A percentile compares a stretch with the other conserved stretches of the same genome.
phyloP scores from a whole-genome alignment of 2,113 vertebrate species.

The Sturnus vulgaris region DNA sequence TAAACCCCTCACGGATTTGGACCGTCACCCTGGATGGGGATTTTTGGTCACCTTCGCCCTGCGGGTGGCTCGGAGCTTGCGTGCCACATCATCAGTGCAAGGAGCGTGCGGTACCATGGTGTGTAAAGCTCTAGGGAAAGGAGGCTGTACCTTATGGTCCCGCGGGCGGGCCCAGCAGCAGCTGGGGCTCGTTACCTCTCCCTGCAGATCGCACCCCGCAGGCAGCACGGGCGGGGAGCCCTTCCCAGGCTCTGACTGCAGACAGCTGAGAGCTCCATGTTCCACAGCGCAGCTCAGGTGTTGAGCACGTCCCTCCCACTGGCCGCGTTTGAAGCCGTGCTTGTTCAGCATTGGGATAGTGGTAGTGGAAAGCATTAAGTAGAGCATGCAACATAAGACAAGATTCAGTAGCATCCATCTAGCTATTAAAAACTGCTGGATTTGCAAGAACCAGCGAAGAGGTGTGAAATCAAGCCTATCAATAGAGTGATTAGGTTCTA shows the following conservation, averaged over 20 bases:
- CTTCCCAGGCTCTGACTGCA: background rate
- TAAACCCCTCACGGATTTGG: rapidly evolving
- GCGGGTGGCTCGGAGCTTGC: background rate
- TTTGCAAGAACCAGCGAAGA: background rate
- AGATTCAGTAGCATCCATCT: background rate
- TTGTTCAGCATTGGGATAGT: background rate
- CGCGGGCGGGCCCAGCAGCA: background rate
- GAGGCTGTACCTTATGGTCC: background rate
- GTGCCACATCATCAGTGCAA: background rate
- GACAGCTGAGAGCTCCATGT: background rate
- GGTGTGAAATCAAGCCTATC: background rate
- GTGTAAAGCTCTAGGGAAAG: rapidly evolving
- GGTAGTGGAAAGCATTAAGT: background rate
- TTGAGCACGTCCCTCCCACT: background rate
- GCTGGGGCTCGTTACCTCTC: background rate
- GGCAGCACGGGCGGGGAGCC: background rate
- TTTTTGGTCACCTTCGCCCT: rapidly evolving
- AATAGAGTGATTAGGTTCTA: background rate
- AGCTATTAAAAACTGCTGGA: background rate
- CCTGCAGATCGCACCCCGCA: background rate
- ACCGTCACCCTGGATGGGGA: rapidly evolving
- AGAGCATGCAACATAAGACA: background rate
- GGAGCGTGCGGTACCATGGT: rapidly evolving
- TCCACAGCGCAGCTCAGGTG: background rate
- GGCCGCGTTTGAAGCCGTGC: background rate